Evolutionary conservation across 1,140 invertebrate species (phyloP).

Genomic region (Heliothis subflexa): DNA sequence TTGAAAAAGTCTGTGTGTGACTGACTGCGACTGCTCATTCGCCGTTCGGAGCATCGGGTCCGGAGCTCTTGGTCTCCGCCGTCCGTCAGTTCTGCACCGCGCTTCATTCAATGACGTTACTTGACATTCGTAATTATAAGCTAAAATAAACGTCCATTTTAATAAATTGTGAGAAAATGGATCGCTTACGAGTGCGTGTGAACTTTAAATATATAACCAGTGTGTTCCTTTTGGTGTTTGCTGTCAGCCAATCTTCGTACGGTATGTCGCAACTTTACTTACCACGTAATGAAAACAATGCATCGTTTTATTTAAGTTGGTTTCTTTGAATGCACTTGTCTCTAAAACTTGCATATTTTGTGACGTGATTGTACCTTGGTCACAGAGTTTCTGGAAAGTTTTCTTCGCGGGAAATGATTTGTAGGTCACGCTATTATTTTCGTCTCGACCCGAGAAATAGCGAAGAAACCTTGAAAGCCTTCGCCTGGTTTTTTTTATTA

Average conservation of each 20-base stretch:
- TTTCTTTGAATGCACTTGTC: slow-evolving; percentile 4
- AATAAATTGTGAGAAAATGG: slow-evolving; percentile 44
- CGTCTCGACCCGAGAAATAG: slow-evolving; percentile 6
- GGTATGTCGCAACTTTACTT: slow-evolving; percentile 43
- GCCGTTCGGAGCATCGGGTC: too few species aligned
- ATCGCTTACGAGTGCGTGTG: slow-evolving; percentile 43
- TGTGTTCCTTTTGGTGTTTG: slow-evolving; percentile 43
- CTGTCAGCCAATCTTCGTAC: slow-evolving; percentile 24
- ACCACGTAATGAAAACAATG: slow-evolving; percentile 36
- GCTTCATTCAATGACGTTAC: slow-evolving; percentile 33
- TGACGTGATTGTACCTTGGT: not conserved
- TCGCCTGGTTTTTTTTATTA: slow-evolving; percentile 21
- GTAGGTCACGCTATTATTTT: slow-evolving; percentile 28
- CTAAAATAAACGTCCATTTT: slow-evolving; percentile 42
- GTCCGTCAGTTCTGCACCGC: slow-evolving; percentile 22
- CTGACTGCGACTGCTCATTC: too few species aligned
- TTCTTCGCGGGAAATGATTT: not conserved
- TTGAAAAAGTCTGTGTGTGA: not conserved
- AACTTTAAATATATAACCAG: slow-evolving; percentile 37
- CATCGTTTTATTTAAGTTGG: slow-evolving; percentile 23
- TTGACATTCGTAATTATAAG: slow-evolving; percentile 39
- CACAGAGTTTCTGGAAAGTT: not conserved
- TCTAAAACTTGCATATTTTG: not conserved
- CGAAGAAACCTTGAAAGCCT: slow-evolving; percentile 24
- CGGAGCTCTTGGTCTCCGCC: too few species aligned